phyloP scores from a whole-genome alignment of 1,140 invertebrate species.

The Calliopsis andreniformis region DNA sequence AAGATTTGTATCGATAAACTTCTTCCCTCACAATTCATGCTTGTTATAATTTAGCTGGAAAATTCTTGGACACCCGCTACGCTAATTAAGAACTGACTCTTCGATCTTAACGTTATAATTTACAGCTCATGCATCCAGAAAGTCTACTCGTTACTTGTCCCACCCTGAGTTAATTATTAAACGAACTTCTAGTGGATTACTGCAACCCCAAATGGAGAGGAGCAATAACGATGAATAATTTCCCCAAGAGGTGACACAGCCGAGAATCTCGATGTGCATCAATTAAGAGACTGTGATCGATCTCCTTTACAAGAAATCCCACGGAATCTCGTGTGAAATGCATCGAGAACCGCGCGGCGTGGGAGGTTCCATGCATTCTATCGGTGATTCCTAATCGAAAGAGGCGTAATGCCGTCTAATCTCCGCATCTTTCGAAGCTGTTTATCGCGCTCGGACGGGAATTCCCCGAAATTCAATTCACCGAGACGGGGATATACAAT shows the following conservation, averaged over 20 bases:
- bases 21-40: too few relatives aligned
- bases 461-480: constrained; percentile 62
- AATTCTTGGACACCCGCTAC: too few relatives aligned
- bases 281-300: constrained; percentile 58
- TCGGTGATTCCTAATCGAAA: constrained; percentile 47
- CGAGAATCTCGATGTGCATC: constrained; percentile 38
- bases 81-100: too few relatives aligned
- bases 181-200: too few relatives aligned
- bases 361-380: constrained; percentile 2
- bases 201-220: too few relatives aligned
- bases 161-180: too few relatives aligned
- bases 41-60: too few relatives aligned
- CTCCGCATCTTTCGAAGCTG: constrained; percentile 32
- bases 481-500: constrained; percentile 49
- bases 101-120: too few relatives aligned
- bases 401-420: constrained; percentile 46
- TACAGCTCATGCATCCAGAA: too few relatives aligned
- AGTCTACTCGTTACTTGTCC: too few relatives aligned
- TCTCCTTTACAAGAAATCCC: constrained; percentile 32
- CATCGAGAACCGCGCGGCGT: constrained; percentile 1
- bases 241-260: constrained; percentile 19
- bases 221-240: constrained; percentile 18
- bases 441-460: constrained; percentile 16
- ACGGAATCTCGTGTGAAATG: neutral
- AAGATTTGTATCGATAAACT: neutral